Evolutionary conservation across 2,888 invertebrate species (phyloP), one percentile per base, ranked within the genome.

Genomic region (Melinopterus prodromus): DNA sequence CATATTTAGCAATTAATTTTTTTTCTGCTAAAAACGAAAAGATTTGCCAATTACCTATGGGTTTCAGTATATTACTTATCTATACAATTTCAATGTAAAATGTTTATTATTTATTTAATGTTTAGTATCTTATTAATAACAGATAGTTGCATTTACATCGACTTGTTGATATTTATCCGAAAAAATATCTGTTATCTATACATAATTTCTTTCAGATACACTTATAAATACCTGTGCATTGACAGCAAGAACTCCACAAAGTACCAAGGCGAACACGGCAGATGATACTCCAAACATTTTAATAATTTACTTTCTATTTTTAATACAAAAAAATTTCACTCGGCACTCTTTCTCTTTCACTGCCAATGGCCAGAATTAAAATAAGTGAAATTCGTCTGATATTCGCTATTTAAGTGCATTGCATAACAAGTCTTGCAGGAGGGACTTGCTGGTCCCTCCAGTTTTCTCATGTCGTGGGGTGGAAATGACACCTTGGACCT

Each of bases 211-310:
- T 26, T 26, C 26, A 26, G 71, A 9, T 71, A 71, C 7, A 4
- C 1, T 16, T 71, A 71, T 16, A 76, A 76, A 76, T 77, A 77
- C 77, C 77, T 77, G 16, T 3, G 77, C 16, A 69, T 69, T 16
- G 15, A 53, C 69, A 15, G 53, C 26, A 14, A 69, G 15, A 69
- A 77, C 77, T 35, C 77, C 26, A 77, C 77, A 77, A 69, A 77
- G 6, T 6, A 77, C 7, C 26, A 77, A 6, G 16, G 16, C 77
- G 2, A 77, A 16, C 15, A 53, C 53, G 7, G 16, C 35, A 16
- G n/a, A 69, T 15, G 26, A 53, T 4, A 77, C 16, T 7, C 77
- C 9, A 53, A 36, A 69, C 77, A 77, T 77, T 77, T 16, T 77
- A 69, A 77, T 7, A 72, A 72, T 53, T 53, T 53, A 53, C 53